Base-by-base conservation (phyloP, 1,140 invertebrate genomes). In the Bombus sibiricus region DNA sequence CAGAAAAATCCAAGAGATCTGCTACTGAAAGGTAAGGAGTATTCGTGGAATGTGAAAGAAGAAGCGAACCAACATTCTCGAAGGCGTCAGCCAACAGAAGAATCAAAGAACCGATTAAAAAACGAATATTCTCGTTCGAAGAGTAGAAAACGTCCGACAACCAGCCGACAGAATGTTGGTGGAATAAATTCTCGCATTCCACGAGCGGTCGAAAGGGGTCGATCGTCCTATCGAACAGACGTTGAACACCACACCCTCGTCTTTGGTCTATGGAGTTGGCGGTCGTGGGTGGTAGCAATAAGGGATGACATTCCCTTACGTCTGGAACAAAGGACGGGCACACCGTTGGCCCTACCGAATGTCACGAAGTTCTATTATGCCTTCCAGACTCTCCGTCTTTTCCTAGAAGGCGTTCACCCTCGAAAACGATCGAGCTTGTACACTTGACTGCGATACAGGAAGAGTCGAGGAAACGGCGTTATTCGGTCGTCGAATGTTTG, bases 181-280 rank as follows among this genome's bases (percentile, higher is more conserved):
- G 89, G 89, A 91, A 90, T 91, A 91, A 91, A 91, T 91, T 90
- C 86, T 90, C 86, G 81, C 86, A 89, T 90, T 90, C 88, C 89
- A 79, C 13, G 37, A 68, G 68, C 83, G 78, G 78, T 32, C 82
- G 12, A 64, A n/a, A 41, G 80, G 64, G 83, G 39, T 47, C 59
- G 85, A 78, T 73, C 59, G 88, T 89, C 66, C 88, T 77, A 88
- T 89, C 86, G 88, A 86, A 87, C 66, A 75, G 69, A 90, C 90
- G 75, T 85, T 78, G 78, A 76, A 64, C 81, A 64, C 78, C 43
- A 28, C 78, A 22, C 68, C 64, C 85, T 76, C 72, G 83, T 74
- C 83, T 83, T 86, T 86, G 66, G 59, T 71, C 53, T 43, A 28
- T 32, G 3, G n/a, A 53, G 43, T 6, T 6, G 12, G 37, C 41